These are phyloP conservation scores for Rhinolophus ferrumequinum DNA, from an alignment of 2,113 vertebrate species.

Conservation along the genomic window DNA sequence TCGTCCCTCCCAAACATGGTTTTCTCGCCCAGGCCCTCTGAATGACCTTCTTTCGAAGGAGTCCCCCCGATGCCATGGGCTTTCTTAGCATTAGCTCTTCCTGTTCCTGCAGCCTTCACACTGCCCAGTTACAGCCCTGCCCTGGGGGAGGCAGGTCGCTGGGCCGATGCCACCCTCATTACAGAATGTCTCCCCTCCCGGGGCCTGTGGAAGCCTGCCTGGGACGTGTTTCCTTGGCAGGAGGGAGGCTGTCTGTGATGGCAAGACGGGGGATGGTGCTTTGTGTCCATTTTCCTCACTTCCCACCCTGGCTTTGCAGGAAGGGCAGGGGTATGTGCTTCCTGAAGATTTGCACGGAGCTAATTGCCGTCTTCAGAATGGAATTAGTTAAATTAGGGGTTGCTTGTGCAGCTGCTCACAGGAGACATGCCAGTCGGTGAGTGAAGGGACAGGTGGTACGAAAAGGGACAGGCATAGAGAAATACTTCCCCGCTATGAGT, in stretches of 20 bases:
- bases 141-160: background rate
- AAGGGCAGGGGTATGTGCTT: background rate
- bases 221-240: background rate
- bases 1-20: background rate
- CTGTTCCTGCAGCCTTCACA: background rate
- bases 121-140: background rate
- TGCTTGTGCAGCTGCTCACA: background rate
- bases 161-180: constrained; percentile 7
- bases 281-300: background rate
- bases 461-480: background rate
- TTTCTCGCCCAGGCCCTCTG: background rate
- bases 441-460: constrained; percentile 1
- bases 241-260: background rate
- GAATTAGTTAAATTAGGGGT: background rate
- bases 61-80: background rate
- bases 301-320: background rate
- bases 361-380: background rate
- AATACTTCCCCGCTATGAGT: background rate
- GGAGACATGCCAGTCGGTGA: background rate
- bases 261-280: background rate
- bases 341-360: background rate
- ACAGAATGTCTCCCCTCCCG: background rate
- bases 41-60: background rate
- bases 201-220: constrained; percentile 51
- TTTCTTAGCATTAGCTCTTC: background rate